A percentile compares a stretch with the other conserved stretches of the same genome.
phyloP scores from a whole-genome alignment of 2,113 vertebrate genomes.

The Halichoeres trimaculatus region DNA sequence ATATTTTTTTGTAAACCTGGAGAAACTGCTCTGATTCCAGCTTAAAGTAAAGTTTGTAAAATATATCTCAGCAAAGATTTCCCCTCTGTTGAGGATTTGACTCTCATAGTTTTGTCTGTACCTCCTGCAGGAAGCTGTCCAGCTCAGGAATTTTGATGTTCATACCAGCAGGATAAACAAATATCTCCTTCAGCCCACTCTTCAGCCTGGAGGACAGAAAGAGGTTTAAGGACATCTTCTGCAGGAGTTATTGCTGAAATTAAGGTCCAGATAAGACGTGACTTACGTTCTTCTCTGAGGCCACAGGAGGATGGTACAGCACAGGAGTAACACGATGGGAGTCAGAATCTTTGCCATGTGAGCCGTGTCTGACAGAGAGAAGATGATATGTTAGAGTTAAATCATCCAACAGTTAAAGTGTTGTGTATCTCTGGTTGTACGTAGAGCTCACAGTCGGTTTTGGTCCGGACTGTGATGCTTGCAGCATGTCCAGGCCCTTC shows the following conservation, averaged over 20 bases:
- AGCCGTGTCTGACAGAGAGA: slow-evolving; percentile 43
- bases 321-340: slow-evolving; percentile 63
- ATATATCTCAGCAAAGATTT: not conserved
- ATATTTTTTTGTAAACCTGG: too few species aligned
- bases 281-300: slow-evolving; percentile 62
- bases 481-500: slow-evolving; percentile 52
- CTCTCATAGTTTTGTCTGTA: slow-evolving; percentile 19
- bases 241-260: not conserved
- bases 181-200: slow-evolving; percentile 35
- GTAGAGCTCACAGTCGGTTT: slow-evolving; percentile 54
- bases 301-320: slow-evolving; percentile 59
- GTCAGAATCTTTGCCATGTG: slow-evolving; percentile 44
- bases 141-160: slow-evolving; percentile 66
- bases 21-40: too few species aligned
- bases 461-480: slow-evolving; percentile 54
- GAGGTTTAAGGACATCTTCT: not conserved
- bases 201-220: slow-evolving; percentile 52
- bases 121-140: slow-evolving; percentile 65
- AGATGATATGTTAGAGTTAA: too few species aligned
- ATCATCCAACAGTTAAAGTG: too few species aligned
- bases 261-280: not conserved
- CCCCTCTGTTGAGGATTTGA: not conserved
- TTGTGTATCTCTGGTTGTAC: not conserved
- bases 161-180: slow-evolving; percentile 64
- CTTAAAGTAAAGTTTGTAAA: too few species aligned